phyloP scores from a whole-genome alignment of 2,113 vertebrate species.

The Epinephelus moara region DNA sequence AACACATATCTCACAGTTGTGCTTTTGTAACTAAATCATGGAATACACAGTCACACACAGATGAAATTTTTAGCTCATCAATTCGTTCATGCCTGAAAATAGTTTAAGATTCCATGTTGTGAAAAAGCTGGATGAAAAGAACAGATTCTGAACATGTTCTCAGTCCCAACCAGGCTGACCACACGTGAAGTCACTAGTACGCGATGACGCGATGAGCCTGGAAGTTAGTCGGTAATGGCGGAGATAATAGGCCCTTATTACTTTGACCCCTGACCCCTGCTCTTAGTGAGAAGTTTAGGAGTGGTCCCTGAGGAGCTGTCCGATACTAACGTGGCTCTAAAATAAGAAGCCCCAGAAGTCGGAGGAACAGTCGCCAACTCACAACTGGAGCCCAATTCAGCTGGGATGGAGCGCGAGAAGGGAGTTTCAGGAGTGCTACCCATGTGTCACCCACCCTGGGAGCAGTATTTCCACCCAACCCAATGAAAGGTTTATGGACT shows the following conservation, averaged over 20 bases:
- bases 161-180: conserved; percentile 43
- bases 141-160: conserved; percentile 21
- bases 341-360: conserved; percentile 57
- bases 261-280: conserved; percentile 82
- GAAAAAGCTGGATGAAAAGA: conserved; percentile 7
- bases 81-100: conserved; percentile 16
- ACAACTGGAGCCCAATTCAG: conserved; percentile 56
- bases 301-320: conserved; percentile 79
- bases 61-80: conserved; percentile 10
- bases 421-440: conserved; percentile 69
- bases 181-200: conserved; percentile 53
- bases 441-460: conserved; percentile 90
- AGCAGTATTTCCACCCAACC: conserved; percentile 93
- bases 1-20: conserved; percentile 63
- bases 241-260: conserved; percentile 79
- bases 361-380: conserved; percentile 56
- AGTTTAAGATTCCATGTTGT: conserved; percentile 10
- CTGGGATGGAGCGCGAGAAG: conserved; percentile 63
- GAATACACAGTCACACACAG: conserved; percentile 43
- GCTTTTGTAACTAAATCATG: conserved; percentile 56
- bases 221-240: conserved; percentile 69
- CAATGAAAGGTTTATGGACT: conserved; percentile 97
- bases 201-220: conserved; percentile 68
- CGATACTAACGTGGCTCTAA: conserved; percentile 69
- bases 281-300: conserved; percentile 82